A percentile compares a stretch with the other conserved stretches of the same genome.
phyloP scores from a whole-genome alignment of 2,888 invertebrate species.

The Leptura quadrifasciata region DNA sequence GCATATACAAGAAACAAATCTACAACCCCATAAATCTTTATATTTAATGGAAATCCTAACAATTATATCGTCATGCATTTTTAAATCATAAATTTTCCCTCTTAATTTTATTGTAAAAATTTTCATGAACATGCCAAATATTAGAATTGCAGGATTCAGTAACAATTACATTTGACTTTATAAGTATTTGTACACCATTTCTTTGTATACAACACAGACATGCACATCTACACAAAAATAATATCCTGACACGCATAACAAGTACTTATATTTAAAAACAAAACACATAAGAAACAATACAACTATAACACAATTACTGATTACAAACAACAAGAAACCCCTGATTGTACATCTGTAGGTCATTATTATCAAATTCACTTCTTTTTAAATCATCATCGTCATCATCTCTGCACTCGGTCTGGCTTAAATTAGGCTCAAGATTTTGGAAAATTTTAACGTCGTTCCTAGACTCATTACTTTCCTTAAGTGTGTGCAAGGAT shows the following conservation, averaged over 20 bases:
- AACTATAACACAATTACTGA: constrained; percentile 2
- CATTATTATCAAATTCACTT: constrained; percentile 2
- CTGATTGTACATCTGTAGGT: constrained; percentile 13
- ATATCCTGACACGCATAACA: not conserved
- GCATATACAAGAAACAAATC: too few species aligned
- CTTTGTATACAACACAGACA: too few species aligned
- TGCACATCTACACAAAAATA: not conserved
- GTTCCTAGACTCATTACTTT: constrained; percentile 49
- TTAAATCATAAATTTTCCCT: too few species aligned
- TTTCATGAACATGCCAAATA: too few species aligned
- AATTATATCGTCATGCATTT: too few species aligned
- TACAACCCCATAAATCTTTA: too few species aligned
- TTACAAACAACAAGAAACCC: constrained; percentile 9
- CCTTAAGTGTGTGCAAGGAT: not conserved
- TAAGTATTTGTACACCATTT: too few species aligned
- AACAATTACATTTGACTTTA: too few species aligned
- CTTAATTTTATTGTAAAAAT: too few species aligned
- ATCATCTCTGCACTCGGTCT: not conserved
- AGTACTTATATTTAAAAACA: constrained; percentile 20
- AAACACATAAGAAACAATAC: not conserved
- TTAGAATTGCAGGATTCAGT: too few species aligned
- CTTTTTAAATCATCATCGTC: not conserved
- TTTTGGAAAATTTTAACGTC: constrained; percentile 29
- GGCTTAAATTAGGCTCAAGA: constrained; percentile 35
- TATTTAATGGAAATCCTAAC: too few species aligned